Percentiles rank a stretch among this genome's conserved stretches.
These are phyloP conservation scores for Drosophila sulfurigaster DNA, from an alignment of 1,140 invertebrate species.

Conservation along the genomic window DNA sequence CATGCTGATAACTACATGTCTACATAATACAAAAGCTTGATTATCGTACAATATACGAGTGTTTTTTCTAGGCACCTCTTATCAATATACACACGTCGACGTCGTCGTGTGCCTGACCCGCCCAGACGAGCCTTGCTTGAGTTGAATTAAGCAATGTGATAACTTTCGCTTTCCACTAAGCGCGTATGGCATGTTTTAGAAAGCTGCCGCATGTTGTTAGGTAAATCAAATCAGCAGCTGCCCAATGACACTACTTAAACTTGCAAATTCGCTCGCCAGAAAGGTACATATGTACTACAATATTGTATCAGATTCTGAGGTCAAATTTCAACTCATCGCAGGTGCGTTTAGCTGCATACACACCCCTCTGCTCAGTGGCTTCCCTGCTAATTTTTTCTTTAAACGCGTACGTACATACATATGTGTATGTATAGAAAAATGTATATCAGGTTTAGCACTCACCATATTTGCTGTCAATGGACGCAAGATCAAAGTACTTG, in stretches of 20 bases:
- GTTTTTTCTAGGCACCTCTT: slow-evolving; percentile 29
- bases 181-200: slow-evolving; percentile 24
- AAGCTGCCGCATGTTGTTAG: slow-evolving; percentile 38
- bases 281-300: neutral
- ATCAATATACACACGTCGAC: slow-evolving; percentile 41
- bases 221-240: slow-evolving; percentile 27
- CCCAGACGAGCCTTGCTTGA: slow-evolving; percentile 13
- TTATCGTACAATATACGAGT: slow-evolving; percentile 31
- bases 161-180: slow-evolving; percentile 66
- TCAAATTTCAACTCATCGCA: slow-evolving; percentile 68
- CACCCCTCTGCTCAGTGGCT: too few species aligned
- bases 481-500: slow-evolving; percentile 91
- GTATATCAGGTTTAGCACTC: slow-evolving; percentile 76
- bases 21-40: slow-evolving; percentile 42
- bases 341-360: too few species aligned
- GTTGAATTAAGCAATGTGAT: slow-evolving; percentile 29
- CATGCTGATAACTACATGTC: slow-evolving; percentile 54
- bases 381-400: neutral
- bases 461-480: slow-evolving; percentile 92
- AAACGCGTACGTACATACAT: neutral
- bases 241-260: slow-evolving; percentile 58
- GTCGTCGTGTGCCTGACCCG: slow-evolving; percentile 3
- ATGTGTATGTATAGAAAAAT: too few species aligned
- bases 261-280: slow-evolving; percentile 61
- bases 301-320: slow-evolving; percentile 16